These are phyloP conservation scores for Cremastinae sp. DNA, from an alignment of 2,888 invertebrate species.

Conservation along the genomic window DNA sequence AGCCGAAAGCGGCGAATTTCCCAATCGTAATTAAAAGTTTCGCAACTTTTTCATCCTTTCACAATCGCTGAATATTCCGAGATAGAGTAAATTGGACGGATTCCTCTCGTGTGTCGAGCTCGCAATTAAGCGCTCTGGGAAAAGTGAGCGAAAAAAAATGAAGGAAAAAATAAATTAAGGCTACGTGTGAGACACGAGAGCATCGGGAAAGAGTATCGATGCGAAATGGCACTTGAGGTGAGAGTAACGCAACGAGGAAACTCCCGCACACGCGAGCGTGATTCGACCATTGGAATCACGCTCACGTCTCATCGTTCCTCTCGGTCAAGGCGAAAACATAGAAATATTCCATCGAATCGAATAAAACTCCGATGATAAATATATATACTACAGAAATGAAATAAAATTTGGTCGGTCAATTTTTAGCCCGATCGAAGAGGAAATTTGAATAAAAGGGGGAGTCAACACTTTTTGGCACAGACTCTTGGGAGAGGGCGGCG, in stretches of 20 bases:
- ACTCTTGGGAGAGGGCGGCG: too few species aligned
- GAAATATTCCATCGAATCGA: conserved; percentile 42
- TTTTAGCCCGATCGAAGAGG: too few species aligned
- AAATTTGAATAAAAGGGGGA: too few species aligned
- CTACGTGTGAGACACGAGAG: conserved; percentile 12
- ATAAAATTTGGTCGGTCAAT: too few species aligned
- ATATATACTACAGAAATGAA: too few species aligned
- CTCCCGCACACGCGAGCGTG: not conserved
- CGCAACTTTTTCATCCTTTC: too few species aligned
- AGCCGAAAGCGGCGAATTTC: conserved; percentile 5
- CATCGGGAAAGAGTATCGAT: conserved; percentile 52
- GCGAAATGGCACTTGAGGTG: conserved; percentile 49
- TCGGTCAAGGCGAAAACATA: conserved; percentile 61
- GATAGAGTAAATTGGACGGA: conserved; percentile 40
- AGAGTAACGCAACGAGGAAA: conserved; percentile 41
- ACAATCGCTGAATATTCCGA: conserved; percentile 26
- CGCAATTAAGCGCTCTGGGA: conserved; percentile 40
- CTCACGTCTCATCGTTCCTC: conserved; percentile 47
- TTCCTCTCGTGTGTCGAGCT: conserved; percentile 1
- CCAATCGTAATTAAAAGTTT: conserved; percentile 29
- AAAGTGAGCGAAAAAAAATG: conserved; percentile 21
- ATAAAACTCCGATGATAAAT: not conserved
- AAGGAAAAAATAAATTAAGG: conserved; percentile 36
- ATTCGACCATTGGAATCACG: conserved; percentile 22
- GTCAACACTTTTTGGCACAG: not conserved